Evolutionary conservation across 2,113 vertebrate species (phyloP), one percentile per base, ranked within the genome.

Genomic region (Thalassarche chlororhynchos): DNA sequence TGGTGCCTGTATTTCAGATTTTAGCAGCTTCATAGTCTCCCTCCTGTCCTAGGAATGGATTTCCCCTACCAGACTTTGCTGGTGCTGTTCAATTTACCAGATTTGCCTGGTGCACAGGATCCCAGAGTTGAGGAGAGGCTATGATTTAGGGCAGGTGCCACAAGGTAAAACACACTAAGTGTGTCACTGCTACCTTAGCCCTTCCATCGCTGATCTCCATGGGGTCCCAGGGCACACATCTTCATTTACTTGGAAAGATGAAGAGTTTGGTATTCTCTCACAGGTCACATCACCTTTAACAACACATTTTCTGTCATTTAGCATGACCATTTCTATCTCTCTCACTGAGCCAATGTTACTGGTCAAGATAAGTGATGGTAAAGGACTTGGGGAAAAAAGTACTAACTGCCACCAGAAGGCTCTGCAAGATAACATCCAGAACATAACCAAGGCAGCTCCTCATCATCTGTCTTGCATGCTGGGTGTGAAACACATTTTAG

Each of bases 181-280:
- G 16, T 52, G 7, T 57, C 32, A n/a, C 32, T 65, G 29, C 58
- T 80, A 9, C 65, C 31, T 42, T 62, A 34, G 47, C 13, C 40
- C 8, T 64, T 70, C 71, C 6, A 13, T 85, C 1, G 18, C 26
- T 0, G 0, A 42, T 42, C 14, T 57, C 10, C 34, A 9, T 16
- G n/a, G 49, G 3, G 21, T 58, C 28, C 44, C 58, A 55, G 79
- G 61, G 14, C 12, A 25, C 31, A 36, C 4, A 32, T 77, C 57
- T 75, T 82, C 4, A 28, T 72, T 72, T 94, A 38, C 29, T 55
- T 77, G 44, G n/a, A 72, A 60, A 55, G 57, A 46, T 52, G 3
- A 81, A 57, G 55, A 34, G 12, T 89, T 81, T 81, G 24, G 14
- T 72, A 20, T 81, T 84, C 25, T 11, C 24, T 87, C 36, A 17